Evolutionary conservation across 2,113 vertebrate species (phyloP).

Genomic region (Actinemys pallida): DNA sequence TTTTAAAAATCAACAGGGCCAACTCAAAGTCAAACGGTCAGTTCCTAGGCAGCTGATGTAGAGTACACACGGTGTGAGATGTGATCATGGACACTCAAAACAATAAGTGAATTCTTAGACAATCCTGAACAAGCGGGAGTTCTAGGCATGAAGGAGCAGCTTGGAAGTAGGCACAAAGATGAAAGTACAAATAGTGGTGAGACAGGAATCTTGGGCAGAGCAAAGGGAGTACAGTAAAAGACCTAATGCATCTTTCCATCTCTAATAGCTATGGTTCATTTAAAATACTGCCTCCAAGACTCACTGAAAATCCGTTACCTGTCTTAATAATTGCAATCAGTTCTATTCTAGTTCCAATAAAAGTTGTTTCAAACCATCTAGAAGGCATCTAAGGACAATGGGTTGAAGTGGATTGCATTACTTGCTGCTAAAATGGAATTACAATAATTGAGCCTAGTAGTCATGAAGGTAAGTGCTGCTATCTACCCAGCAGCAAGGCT

Average conservation of each 20-base stretch:
- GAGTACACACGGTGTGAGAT: neutral
- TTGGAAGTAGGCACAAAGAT: neutral
- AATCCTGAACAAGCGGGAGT: neutral
- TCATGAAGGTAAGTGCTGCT: constrained; percentile 12
- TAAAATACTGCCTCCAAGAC: neutral
- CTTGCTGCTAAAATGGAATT: constrained; percentile 12
- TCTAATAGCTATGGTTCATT: neutral
- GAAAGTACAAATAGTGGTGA: neutral
- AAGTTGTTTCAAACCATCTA: neutral
- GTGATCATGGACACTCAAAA: neutral
- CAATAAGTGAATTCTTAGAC: neutral
- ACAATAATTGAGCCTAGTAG: neutral
- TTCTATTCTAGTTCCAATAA: neutral
- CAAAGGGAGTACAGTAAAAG: neutral
- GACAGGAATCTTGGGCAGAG: neutral
- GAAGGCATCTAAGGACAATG: neutral
- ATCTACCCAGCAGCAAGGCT: neutral
- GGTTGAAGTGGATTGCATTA: neutral
- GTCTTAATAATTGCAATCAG: neutral
- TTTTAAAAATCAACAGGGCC: neutral
- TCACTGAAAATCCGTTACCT: neutral
- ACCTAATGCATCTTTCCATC: neutral
- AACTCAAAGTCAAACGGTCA: neutral
- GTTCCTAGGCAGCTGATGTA: neutral
- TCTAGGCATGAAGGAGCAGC: neutral